Conservation (phyloP, 1,140 invertebrate species). For the Nephotettix cincticeps region DNA sequence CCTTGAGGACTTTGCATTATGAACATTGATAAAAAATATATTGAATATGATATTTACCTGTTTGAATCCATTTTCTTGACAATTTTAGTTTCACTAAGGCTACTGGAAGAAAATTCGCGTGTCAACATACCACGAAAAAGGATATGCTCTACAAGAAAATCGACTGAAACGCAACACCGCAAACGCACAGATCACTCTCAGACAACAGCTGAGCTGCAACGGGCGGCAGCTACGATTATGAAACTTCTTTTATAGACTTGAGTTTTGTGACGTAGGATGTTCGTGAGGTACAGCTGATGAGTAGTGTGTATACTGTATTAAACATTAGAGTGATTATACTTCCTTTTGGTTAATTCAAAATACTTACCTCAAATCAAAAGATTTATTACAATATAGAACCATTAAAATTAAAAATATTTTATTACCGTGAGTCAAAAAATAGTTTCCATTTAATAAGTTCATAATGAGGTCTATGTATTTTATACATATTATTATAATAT, state of each 20-base stretch:
- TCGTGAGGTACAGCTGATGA: slow-evolving; percentile 21
- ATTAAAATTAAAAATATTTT: too few relatives aligned
- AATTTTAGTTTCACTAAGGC: slow-evolving; percentile 25
- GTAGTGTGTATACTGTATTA: too few relatives aligned
- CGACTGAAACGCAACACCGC: slow-evolving; percentile 7
- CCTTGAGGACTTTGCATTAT: not conserved
- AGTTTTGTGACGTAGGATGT: slow-evolving; percentile 21
- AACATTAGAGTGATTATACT: too few relatives aligned
- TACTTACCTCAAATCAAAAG: too few relatives aligned
- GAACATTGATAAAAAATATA: not conserved
- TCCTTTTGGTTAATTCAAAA: too few relatives aligned
- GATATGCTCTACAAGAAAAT: slow-evolving; percentile 33
- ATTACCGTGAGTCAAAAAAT: too few relatives aligned
- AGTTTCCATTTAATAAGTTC: too few relatives aligned
- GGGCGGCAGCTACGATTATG: not conserved
- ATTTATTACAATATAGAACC: too few relatives aligned
- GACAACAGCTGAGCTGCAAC: slow-evolving; percentile 31
- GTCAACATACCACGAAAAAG: slow-evolving; percentile 35
- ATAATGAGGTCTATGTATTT: too few relatives aligned
- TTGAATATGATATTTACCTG: slow-evolving; percentile 18
- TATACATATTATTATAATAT: too few relatives aligned
- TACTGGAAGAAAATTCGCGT: slow-evolving; percentile 30
- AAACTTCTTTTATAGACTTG: slow-evolving; percentile 32
- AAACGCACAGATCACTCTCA: slow-evolving; percentile 17
- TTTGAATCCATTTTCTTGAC: slow-evolving; percentile 30